Evolutionary conservation across 1,140 invertebrate genomes (phyloP).

Genomic region (Lasioglossum baleicum): DNA sequence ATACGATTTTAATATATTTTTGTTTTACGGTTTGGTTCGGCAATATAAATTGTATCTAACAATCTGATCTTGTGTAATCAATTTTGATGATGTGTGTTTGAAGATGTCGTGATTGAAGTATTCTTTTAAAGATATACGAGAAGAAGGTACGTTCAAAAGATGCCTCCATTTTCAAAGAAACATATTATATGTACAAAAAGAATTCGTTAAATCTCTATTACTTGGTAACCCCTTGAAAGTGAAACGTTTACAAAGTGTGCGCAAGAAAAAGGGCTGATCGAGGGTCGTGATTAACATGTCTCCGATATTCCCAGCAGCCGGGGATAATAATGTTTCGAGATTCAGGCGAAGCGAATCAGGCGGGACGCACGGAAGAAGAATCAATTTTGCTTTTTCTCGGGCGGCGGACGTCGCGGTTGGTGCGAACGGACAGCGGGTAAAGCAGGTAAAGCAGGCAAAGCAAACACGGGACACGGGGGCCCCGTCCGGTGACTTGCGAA

Average conservation of each 20-base stretch:
- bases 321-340: neutral
- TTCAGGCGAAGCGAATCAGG: slow-evolving; percentile 31
- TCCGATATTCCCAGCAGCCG: neutral
- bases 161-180: no score
- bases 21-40: no score
- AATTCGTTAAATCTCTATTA: no score
- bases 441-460: slow-evolving; percentile 68
- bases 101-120: no score
- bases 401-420: slow-evolving; percentile 8
- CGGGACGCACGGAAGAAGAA: slow-evolving; percentile 70
- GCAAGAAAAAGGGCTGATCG: neutral
- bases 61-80: no score
- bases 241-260: neutral
- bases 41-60: no score
- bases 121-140: no score
- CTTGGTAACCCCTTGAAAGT: no score
- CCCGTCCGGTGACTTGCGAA: slow-evolving; percentile 70
- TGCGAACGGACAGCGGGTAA: slow-evolving; percentile 61
- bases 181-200: no score
- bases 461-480: slow-evolving; percentile 72
- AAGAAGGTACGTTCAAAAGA: no score
- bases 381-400: slow-evolving; percentile 75
- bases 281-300: slow-evolving; percentile 21
- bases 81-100: no score
- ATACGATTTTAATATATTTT: no score